phyloP scores from a whole-genome alignment of 2,888 invertebrate species.

The Drosophila mulleri region DNA sequence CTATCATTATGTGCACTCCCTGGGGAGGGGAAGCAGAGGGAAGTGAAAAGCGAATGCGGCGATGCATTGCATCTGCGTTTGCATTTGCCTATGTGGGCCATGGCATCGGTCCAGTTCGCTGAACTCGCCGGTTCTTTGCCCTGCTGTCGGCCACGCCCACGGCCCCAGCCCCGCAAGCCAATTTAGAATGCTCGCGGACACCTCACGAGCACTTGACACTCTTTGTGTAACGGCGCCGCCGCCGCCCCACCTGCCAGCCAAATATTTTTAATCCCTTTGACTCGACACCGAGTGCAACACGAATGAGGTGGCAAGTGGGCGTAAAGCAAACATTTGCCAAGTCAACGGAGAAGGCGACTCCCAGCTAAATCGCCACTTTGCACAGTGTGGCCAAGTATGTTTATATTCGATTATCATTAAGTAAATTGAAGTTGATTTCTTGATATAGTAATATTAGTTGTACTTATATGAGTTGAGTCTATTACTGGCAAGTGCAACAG shows the following conservation, averaged over 20 bases:
- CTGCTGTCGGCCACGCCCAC: neutral
- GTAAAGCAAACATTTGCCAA: slow-evolving; percentile 10
- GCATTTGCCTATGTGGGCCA: slow-evolving; percentile 34
- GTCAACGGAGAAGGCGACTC: slow-evolving; percentile 37
- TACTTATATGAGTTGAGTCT: too few species aligned
- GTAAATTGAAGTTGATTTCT: neutral
- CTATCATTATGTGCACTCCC: slow-evolving; percentile 34
- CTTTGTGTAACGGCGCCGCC: slow-evolving; percentile 48
- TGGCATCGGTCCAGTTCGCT: slow-evolving; percentile 57
- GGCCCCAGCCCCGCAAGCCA: slow-evolving; percentile 40
- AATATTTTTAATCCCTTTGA: slow-evolving; percentile 66
- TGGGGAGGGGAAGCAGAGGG: neutral
- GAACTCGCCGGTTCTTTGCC: slow-evolving; percentile 41
- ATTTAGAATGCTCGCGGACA: slow-evolving; percentile 58
- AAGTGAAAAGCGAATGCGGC: neutral
- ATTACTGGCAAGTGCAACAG: too few species aligned
- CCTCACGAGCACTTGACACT: slow-evolving; percentile 73
- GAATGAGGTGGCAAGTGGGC: slow-evolving; percentile 29
- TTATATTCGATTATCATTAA: neutral
- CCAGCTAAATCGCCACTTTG: slow-evolving; percentile 20
- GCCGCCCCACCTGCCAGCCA: slow-evolving; percentile 34
- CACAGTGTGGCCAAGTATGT: slow-evolving; percentile 30
- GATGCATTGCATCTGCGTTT: slow-evolving; percentile 33
- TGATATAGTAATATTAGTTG: neutral
- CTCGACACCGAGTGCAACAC: slow-evolving; percentile 35